phyloP scores from a whole-genome alignment of 2,113 vertebrate genomes.

The Menidia beryllina region DNA sequence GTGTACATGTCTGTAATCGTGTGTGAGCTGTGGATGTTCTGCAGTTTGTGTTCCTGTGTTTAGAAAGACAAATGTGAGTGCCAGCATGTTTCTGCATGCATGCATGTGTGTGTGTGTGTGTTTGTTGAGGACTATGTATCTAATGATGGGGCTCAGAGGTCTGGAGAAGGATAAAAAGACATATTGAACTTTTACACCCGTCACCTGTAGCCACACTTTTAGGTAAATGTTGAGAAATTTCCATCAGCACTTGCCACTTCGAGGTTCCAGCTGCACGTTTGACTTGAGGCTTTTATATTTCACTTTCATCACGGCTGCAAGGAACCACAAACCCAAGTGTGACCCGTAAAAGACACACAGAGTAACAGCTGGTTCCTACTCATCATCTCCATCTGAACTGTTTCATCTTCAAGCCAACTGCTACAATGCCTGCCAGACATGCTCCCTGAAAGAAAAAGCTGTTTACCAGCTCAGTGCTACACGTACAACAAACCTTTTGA shows the following conservation, averaged over 20 bases:
- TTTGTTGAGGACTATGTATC: constrained; percentile 52
- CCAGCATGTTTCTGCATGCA: constrained; percentile 65
- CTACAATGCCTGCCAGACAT: constrained; percentile 39
- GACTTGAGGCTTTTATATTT: constrained; percentile 32
- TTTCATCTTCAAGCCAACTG: constrained; percentile 44
- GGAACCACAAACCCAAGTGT: constrained; percentile 18
- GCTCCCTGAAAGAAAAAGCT: constrained; percentile 10
- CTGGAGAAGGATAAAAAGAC: constrained; percentile 59
- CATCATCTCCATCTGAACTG: constrained; percentile 23
- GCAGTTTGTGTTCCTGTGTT: constrained; percentile 53
- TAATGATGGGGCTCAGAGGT: constrained; percentile 68
- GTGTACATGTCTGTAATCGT: constrained; percentile 46
- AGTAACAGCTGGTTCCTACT: constrained; percentile 33
- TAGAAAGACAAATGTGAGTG: constrained; percentile 59
- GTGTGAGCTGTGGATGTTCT: constrained; percentile 29
- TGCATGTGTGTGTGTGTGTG: constrained; percentile 50
- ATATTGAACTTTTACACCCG: constrained; percentile 14
- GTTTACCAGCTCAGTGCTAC: constrained; percentile 3
- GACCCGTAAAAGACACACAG: constrained; percentile 13
- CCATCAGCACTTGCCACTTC: constrained; percentile 14
- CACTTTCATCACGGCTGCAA: constrained; percentile 28
- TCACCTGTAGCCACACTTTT: constrained; percentile 7
- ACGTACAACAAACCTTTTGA: background rate
- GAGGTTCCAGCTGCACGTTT: constrained; percentile 48
- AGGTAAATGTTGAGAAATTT: constrained; percentile 1